Conservation (phyloP, 2,888 invertebrate species). For the Aradus depressus region DNA sequence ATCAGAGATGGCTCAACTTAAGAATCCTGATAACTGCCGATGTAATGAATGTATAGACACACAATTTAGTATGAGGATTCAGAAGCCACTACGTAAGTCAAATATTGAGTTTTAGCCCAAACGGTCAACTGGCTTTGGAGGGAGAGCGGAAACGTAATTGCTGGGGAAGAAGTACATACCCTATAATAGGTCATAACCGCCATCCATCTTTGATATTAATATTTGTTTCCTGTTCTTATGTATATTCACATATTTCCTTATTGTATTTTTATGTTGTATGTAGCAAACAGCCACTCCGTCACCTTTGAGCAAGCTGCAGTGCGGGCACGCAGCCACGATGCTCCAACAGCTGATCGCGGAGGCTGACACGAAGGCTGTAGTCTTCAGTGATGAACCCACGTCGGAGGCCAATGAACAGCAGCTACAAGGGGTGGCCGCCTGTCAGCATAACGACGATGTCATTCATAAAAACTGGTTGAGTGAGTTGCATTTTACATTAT, state of each 20-base stretch:
- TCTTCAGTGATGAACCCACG: slow-evolving; percentile 89
- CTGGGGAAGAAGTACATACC: too few species aligned
- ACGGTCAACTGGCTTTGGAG: too few species aligned
- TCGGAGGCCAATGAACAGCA: slow-evolving; percentile 62
- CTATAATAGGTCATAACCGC: too few species aligned
- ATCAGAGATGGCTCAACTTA: too few species aligned
- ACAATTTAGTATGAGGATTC: too few species aligned
- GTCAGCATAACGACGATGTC: slow-evolving; percentile 73
- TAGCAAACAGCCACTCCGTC: slow-evolving; percentile 43
- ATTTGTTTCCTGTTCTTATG: too few species aligned
- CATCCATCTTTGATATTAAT: too few species aligned
- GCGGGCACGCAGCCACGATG: slow-evolving; percentile 68
- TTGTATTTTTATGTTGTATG: slow-evolving; percentile 11
- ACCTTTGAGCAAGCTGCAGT: slow-evolving; percentile 52
- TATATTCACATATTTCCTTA: neutral
- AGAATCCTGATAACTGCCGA: too few species aligned
- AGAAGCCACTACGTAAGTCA: too few species aligned
- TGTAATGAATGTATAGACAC: too few species aligned
- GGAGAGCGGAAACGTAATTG: too few species aligned
- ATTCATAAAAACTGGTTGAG: slow-evolving; percentile 91
- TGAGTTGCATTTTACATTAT: slow-evolving; percentile 38
- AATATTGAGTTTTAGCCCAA: too few species aligned
- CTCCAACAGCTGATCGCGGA: slow-evolving; percentile 86
- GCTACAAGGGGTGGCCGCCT: slow-evolving; percentile 74
- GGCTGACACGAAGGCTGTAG: slow-evolving; percentile 84